These are phyloP conservation scores for Trachymyrmex septentrionalis DNA, from an alignment of 1,140 invertebrate species.

Conservation along the genomic window DNA sequence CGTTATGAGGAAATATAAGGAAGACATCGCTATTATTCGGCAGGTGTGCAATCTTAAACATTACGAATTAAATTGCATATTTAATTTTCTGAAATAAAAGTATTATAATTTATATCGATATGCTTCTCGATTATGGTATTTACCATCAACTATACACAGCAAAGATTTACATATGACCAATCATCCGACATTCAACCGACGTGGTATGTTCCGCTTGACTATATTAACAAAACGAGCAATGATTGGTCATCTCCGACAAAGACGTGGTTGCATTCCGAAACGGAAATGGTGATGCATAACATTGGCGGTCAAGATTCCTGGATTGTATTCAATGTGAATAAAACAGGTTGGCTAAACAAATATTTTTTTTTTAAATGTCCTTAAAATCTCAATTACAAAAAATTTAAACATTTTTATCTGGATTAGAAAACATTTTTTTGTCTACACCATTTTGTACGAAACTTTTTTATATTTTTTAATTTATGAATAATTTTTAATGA, in stretches of 20 bases:
- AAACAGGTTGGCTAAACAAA: slow-evolving; percentile 82
- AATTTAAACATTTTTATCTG: not conserved
- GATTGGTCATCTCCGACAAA: slow-evolving; percentile 76
- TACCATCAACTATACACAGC: slow-evolving; percentile 61
- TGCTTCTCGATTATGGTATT: slow-evolving; percentile 22
- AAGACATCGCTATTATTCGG: slow-evolving; percentile 82
- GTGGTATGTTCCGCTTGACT: slow-evolving; percentile 88
- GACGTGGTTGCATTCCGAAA: slow-evolving; percentile 81
- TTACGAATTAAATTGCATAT: not conserved
- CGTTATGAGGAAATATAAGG: slow-evolving; percentile 86
- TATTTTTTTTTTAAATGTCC: not conserved
- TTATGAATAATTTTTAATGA: not conserved
- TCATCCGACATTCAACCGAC: slow-evolving; percentile 52
- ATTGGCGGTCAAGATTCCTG: slow-evolving; percentile 81
- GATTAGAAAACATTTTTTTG: not conserved
- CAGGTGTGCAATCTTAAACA: slow-evolving; percentile 84
- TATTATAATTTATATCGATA: not conserved
- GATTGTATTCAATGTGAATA: slow-evolving; percentile 87
- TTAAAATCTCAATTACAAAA: not conserved
- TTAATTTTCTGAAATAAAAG: not conserved
- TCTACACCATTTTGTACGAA: not conserved
- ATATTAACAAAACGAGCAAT: slow-evolving; percentile 75
- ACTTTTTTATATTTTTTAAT: not conserved
- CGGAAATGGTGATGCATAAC: slow-evolving; percentile 70
- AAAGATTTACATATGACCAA: slow-evolving; percentile 73